Base-by-base conservation (phyloP, 2,888 invertebrate species). In the Pycnomerus fuliginosus region DNA sequence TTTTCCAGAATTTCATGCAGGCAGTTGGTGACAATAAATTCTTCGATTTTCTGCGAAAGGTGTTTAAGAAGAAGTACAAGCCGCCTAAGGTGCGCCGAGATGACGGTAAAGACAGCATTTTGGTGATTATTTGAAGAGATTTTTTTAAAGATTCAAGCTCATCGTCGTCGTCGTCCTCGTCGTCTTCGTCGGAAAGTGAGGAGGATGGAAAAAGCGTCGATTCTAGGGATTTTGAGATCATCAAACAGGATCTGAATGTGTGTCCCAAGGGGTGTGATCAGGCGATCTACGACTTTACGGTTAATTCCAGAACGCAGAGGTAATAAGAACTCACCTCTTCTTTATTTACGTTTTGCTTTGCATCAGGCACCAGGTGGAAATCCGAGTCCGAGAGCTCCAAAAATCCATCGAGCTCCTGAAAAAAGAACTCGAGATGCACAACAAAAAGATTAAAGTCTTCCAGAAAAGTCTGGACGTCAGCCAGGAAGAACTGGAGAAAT, bases 31-130 rank as follows among this genome's bases (percentile, higher is more conserved):
- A 87, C 37, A 85, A 86, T 62, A 89, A 87, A 65, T 92, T 87
- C 66, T 80, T 79, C 3, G 84, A 86, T 57, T 92, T 90, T 63
- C 69, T 94, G 25, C 78, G 80, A 12, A 82, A 84, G 60, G 90
- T 94, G 39, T 93, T 86, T 62, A 87, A 84, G 63, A 93, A 90
- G 65, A 90, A 87, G 61, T 88, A 84, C 60, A 85, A 85, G 48
- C 80, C 84, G 3, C 82, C 82, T 0, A 85, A 85, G 60, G 72
- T 74, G 1, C 72, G 63, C 32, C 76, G 72, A 31, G 78, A 76
- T 3, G 76, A 77, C 41, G 80, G 77, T 73, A 60, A n/a, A n/a
- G n/a, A n/a, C n/a, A n/a, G n/a, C n/a, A n/a, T n/a, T n/a, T n/a
- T n/a, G n/a, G n/a, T n/a, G 5, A 20, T n/a, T 33, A 20, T 16